Evolutionary conservation across 2,888 invertebrate genomes (phyloP).

Genomic region (Isotomurus palustris): DNA sequence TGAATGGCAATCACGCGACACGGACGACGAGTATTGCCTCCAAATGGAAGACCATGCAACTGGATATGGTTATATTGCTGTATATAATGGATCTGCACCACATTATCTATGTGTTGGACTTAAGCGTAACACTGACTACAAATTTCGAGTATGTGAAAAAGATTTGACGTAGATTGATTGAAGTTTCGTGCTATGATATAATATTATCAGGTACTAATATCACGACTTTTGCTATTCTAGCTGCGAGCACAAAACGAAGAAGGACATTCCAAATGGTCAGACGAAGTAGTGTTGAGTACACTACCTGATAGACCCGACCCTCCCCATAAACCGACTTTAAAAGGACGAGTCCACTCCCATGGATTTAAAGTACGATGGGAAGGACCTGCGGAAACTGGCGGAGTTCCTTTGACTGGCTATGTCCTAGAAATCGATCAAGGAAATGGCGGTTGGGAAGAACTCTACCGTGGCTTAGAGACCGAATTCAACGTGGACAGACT

Average conservation of each 20-base stretch:
- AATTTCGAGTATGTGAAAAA: slow-evolving; percentile 58
- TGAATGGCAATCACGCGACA: slow-evolving; percentile 68
- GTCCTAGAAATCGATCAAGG: slow-evolving; percentile 68
- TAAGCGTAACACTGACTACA: slow-evolving; percentile 71
- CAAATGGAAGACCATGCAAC: slow-evolving; percentile 70
- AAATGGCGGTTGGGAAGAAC: slow-evolving; percentile 62
- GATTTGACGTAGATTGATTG: not conserved
- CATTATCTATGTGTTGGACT: slow-evolving; percentile 64
- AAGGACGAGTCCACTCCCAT: slow-evolving; percentile 76
- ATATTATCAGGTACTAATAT: not conserved
- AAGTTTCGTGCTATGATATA: slow-evolving; percentile 4
- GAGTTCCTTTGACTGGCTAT: slow-evolving; percentile 64
- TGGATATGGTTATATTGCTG: slow-evolving; percentile 72
- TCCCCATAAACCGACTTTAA: slow-evolving; percentile 70
- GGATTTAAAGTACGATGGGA: slow-evolving; percentile 79
- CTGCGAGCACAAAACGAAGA: slow-evolving; percentile 76
- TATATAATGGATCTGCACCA: slow-evolving; percentile 72
- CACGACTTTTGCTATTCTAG: slow-evolving; percentile 53
- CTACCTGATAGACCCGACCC: slow-evolving; percentile 71
- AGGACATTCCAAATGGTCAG: slow-evolving; percentile 77
- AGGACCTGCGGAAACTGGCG: slow-evolving; percentile 69
- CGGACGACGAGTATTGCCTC: slow-evolving; percentile 74
- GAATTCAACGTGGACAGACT: slow-evolving; percentile 78
- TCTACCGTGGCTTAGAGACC: slow-evolving; percentile 69
- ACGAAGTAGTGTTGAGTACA: slow-evolving; percentile 71